These are phyloP conservation scores for Lepidurus packardi DNA, from an alignment of 1,140 invertebrate species.

Conservation along the genomic window DNA sequence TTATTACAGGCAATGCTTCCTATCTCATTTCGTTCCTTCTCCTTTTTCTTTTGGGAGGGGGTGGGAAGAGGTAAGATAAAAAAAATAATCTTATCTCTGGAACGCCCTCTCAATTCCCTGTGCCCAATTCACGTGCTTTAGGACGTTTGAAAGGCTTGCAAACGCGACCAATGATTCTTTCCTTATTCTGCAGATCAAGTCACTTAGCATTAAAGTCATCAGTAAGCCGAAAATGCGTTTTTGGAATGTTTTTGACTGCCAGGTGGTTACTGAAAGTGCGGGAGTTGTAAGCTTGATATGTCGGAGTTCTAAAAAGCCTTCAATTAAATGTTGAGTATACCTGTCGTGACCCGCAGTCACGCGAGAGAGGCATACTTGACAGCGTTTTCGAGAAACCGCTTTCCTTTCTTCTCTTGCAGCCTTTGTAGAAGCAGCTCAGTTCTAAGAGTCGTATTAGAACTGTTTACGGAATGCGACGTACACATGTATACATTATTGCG, in stretches of 20 bases:
- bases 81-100: constrained; percentile 2
- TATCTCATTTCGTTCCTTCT: background rate
- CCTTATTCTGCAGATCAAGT: background rate
- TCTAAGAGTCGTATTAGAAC: background rate
- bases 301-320: background rate
- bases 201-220: background rate
- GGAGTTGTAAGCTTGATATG: background rate
- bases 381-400: constrained; percentile 3
- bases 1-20: background rate
- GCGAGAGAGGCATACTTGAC: constrained; percentile 15
- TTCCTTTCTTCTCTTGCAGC: background rate
- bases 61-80: background rate
- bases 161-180: background rate
- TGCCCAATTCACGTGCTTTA: background rate
- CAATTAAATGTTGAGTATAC: constrained; percentile 19
- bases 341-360: constrained; percentile 2
- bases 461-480: background rate
- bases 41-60: background rate
- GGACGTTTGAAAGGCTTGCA: background rate
- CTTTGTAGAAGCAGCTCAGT: background rate
- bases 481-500: background rate
- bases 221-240: background rate
- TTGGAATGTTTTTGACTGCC: background rate
- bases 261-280: constrained; percentile 8
- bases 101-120: background rate